Evolutionary conservation across 2,113 vertebrate genomes (phyloP), one percentile per base, ranked within the genome.

Genomic region (Pampusana beccarii): DNA sequence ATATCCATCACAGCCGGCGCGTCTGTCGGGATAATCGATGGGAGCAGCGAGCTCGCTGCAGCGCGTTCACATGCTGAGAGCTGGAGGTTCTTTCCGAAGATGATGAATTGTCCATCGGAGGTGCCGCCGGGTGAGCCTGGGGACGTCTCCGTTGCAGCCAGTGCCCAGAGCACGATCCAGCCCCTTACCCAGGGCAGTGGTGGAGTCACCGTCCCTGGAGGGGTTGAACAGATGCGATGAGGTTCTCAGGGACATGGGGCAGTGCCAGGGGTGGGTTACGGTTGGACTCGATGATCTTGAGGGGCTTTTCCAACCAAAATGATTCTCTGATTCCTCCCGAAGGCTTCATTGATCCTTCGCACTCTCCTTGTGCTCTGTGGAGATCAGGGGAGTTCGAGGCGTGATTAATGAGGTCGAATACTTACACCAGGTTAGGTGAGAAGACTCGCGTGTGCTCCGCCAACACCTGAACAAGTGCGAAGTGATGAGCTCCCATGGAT

Each of bases 1-100:
- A 8, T 26, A 92, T 96, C 95, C 88, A 74, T 95, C 95, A 92
- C 72, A 62, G 80, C 69, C 28, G 6, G 2, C 3, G 77, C 54
- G 86, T 51, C 73, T 85, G 85, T 53, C 72, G n/a, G 92, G 72
- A 11, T 83, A 86, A 94, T 77, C 71, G 36, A 25, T 77, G 79
- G 75, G 75, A 97, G 92, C 26, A 44, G 24, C 18, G 60, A 93
- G 80, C 60, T 81, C 83, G 92, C 83, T 74, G 91, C 65, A 38
- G 4, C 16, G 75, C 60, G 4, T 34, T 51, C 69, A 11, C 80
- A 15, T 5, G 46, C 3, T 29, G 80, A 34, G 71, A 23, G 79
- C 88, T 71, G 44, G 92, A 86, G 90, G 74, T 75, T 81, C 29
- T 42, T 78, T 4, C 5, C 46, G 86, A 62, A 91, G 86, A 53